These are phyloP conservation scores for Actinopyga echinites DNA, from an alignment of 53 echinoderm and acorn worm species.

Conservation along the genomic window DNA sequence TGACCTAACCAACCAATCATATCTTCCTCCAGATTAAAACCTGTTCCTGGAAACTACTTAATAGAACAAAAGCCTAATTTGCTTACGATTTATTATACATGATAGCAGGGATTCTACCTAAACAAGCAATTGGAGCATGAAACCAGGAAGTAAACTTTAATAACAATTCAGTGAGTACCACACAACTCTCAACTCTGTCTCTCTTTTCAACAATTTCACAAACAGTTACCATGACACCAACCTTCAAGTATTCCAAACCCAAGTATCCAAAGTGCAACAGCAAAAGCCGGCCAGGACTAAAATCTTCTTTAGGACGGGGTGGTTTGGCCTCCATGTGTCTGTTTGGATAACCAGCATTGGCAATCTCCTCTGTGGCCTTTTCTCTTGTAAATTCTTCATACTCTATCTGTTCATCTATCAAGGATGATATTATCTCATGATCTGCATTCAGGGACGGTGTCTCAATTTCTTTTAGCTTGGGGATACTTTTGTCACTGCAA, in stretches of 20 bases:
- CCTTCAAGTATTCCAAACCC: constrained; percentile 79
- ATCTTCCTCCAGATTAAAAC: no score
- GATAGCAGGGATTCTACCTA: no score
- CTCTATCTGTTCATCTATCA: constrained; percentile 85
- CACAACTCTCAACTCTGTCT: no score
- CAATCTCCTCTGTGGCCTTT: constrained; percentile 71
- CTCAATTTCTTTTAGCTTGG: constrained; percentile 77
- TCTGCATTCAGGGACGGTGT: constrained; percentile 63
- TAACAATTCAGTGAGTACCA: no score
- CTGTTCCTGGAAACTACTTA: no score
- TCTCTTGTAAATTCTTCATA: constrained; percentile 78
- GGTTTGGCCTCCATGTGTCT: constrained; percentile 85
- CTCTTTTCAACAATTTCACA: no score
- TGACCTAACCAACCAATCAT: no score
- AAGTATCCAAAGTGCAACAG: constrained; percentile 89
- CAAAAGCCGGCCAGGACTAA: constrained; percentile 79
- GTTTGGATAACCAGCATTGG: constrained; percentile 80
- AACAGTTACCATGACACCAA: constrained; percentile 19
- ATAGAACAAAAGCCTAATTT: no score
- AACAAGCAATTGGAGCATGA: no score
- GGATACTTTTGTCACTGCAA: constrained; percentile 90
- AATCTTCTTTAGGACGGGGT: constrained; percentile 78
- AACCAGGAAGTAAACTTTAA: no score
- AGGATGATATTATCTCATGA: constrained; percentile 58
- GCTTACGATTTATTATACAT: no score